Evolutionary conservation across 23 tunicate species (phyloP).

Genomic region (Trididemnum miniatum): DNA sequence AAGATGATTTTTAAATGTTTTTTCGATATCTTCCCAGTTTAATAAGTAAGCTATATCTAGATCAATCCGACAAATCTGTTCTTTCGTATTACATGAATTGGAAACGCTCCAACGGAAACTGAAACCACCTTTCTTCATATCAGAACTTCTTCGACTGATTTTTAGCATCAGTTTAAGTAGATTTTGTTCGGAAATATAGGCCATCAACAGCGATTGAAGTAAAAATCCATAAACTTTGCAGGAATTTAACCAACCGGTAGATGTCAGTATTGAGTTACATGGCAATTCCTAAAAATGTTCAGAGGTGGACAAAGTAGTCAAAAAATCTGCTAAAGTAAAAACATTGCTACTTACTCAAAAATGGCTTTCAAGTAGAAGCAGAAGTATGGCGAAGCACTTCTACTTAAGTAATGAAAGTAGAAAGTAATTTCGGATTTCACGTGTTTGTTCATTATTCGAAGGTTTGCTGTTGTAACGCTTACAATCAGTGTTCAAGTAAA

Average conservation of each 20-base stretch:
- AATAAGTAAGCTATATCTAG: slow-evolving; percentile 23
- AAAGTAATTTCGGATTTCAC: too few relatives aligned
- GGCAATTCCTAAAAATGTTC: slow-evolving; percentile 55
- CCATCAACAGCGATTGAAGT: slow-evolving; percentile 18
- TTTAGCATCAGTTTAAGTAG: background rate
- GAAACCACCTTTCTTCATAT: background rate
- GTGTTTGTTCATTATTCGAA: too few relatives aligned
- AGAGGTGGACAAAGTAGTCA: too few relatives aligned
- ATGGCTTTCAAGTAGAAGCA: too few relatives aligned
- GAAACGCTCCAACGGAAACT: background rate
- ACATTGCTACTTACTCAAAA: too few relatives aligned
- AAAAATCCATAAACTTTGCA: slow-evolving; percentile 21
- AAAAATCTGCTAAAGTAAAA: too few relatives aligned
- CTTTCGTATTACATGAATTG: background rate
- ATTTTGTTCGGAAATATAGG: slow-evolving; percentile 17
- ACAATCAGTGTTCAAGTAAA: too few relatives aligned
- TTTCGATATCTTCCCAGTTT: slow-evolving; percentile 40
- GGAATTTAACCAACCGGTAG: slow-evolving; percentile 24
- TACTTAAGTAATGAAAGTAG: too few relatives aligned
- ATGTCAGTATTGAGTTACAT: slow-evolving; percentile 5
- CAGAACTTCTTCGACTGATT: background rate
- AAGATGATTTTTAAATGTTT: slow-evolving; percentile 22
- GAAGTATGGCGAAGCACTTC: too few relatives aligned
- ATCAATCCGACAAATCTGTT: background rate
- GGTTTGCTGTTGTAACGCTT: too few relatives aligned